phyloP scores from a whole-genome alignment of 1,140 invertebrate species.

The Drosophila guanche region DNA sequence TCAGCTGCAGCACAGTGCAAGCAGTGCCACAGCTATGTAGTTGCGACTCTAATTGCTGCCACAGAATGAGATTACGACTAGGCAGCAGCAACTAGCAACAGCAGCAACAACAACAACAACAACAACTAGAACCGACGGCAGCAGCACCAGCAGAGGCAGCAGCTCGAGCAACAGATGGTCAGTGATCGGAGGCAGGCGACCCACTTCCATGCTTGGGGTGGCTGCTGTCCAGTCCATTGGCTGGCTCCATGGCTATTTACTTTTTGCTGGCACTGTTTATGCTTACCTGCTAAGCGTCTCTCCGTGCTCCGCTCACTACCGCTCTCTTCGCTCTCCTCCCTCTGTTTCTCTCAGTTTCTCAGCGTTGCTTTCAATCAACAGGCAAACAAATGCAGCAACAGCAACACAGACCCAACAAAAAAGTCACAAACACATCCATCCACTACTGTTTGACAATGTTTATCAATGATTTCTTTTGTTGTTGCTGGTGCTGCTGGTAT shows the following conservation, averaged over 20 bases:
- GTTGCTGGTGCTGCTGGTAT: slow-evolving; percentile 20
- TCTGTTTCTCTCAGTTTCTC: not conserved
- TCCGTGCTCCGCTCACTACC: not conserved
- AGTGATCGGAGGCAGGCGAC: slow-evolving; percentile 60
- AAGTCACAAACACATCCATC: slow-evolving; percentile 47
- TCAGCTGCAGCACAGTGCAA: slow-evolving; percentile 24
- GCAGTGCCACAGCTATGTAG: slow-evolving; percentile 20
- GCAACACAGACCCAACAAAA: slow-evolving; percentile 32
- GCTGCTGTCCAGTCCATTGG: slow-evolving; percentile 45
- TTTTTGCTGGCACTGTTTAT: slow-evolving; percentile 72
- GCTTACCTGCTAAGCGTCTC: slow-evolving; percentile 54
- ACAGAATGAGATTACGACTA: slow-evolving; percentile 68
- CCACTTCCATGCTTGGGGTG: slow-evolving; percentile 68
- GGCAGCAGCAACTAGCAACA: slow-evolving; percentile 3
- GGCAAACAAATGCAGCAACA: slow-evolving; percentile 52
- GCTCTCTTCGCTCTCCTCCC: not conserved
- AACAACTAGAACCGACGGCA: not conserved
- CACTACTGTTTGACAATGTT: slow-evolving; percentile 76
- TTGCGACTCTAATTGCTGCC: slow-evolving; percentile 72
- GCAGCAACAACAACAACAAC: not conserved
- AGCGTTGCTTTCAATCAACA: slow-evolving; percentile 55
- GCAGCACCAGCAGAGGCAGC: slow-evolving; percentile 31
- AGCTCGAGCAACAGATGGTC: slow-evolving; percentile 69
- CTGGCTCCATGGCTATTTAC: slow-evolving; percentile 58
- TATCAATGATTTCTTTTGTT: slow-evolving; percentile 71